A percentile compares a stretch with the other conserved stretches of the same genome.
phyloP scores from a whole-genome alignment of 2,888 invertebrate genomes.

The Anticlea derivata region DNA sequence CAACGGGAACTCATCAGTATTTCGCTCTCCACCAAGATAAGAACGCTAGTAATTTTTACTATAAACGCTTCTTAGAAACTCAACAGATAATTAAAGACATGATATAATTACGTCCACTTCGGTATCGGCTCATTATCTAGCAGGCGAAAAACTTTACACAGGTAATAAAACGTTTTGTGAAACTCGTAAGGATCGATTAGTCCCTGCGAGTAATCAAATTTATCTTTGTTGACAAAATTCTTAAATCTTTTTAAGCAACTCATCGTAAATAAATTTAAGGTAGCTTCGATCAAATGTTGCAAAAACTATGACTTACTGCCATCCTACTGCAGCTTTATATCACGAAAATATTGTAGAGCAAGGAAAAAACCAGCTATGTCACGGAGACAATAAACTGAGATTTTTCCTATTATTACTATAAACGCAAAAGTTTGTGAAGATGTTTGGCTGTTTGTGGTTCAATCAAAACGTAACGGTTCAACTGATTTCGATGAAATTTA shows the following conservation, averaged over 20 bases:
- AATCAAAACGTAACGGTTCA: no score
- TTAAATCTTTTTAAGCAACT: constrained; percentile 39
- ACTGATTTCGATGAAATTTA: no score
- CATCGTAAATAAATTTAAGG: constrained; percentile 6
- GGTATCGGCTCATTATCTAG: constrained; percentile 46
- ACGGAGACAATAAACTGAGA: no score
- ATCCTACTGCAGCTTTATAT: neutral
- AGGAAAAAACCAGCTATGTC: neutral
- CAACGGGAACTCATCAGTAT: no score
- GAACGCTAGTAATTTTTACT: no score
- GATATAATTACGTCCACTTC: constrained; percentile 16
- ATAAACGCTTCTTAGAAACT: no score
- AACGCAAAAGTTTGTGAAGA: no score
- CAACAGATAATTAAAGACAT: neutral
- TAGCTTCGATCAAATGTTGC: neutral
- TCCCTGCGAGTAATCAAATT: constrained; percentile 46
- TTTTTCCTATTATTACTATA: no score
- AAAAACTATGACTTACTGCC: neutral
- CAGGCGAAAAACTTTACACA: constrained; percentile 53
- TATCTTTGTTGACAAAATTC: constrained; percentile 52
- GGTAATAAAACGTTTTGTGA: constrained; percentile 51
- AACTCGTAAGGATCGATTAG: constrained; percentile 57
- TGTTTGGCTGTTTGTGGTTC: no score
- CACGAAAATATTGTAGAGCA: neutral
- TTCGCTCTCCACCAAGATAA: no score